phyloP scores from a whole-genome alignment of 2,113 vertebrate genomes.

The Saccopteryx leptura region DNA sequence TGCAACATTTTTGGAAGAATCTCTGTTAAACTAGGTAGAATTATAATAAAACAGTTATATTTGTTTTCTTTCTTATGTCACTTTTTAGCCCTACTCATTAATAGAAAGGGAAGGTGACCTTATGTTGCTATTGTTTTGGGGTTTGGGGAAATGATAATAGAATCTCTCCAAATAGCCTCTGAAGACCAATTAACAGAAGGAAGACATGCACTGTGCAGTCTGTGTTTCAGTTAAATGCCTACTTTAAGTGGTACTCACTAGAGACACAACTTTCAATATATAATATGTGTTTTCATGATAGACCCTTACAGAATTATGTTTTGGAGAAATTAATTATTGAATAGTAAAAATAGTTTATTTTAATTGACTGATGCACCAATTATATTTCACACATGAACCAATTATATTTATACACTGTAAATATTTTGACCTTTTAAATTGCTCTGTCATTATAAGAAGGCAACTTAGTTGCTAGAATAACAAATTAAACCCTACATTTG shows the following conservation, averaged over 20 bases:
- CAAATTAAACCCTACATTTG: slow-evolving; percentile 35
- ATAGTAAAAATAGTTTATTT: slow-evolving; percentile 59
- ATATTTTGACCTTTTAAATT: slow-evolving; percentile 84
- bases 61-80: background rate
- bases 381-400: slow-evolving; percentile 78
- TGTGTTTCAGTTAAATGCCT: slow-evolving; percentile 85
- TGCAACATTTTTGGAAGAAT: background rate
- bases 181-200: slow-evolving; percentile 87
- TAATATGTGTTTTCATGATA: slow-evolving; percentile 70
- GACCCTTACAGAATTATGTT: slow-evolving; percentile 67
- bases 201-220: slow-evolving; percentile 77
- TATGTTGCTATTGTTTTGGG: slow-evolving; percentile 72
- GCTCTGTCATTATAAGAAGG: slow-evolving; percentile 55
- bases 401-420: slow-evolving; percentile 82
- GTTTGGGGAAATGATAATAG: slow-evolving; percentile 79
- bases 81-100: slow-evolving; percentile 64
- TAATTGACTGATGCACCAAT: slow-evolving; percentile 76
- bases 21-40: slow-evolving; percentile 59
- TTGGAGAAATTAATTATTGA: slow-evolving; percentile 72
- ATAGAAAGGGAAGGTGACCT: slow-evolving; percentile 76
- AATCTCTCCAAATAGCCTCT: slow-evolving; percentile 80
- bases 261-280: slow-evolving; percentile 64
- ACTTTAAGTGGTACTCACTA: slow-evolving; percentile 75
- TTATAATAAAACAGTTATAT: background rate
- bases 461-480: slow-evolving; percentile 36